Base-by-base conservation (phyloP, 2,797 vertebrate species). In the Myiothlypis chrysogaster region DNA sequence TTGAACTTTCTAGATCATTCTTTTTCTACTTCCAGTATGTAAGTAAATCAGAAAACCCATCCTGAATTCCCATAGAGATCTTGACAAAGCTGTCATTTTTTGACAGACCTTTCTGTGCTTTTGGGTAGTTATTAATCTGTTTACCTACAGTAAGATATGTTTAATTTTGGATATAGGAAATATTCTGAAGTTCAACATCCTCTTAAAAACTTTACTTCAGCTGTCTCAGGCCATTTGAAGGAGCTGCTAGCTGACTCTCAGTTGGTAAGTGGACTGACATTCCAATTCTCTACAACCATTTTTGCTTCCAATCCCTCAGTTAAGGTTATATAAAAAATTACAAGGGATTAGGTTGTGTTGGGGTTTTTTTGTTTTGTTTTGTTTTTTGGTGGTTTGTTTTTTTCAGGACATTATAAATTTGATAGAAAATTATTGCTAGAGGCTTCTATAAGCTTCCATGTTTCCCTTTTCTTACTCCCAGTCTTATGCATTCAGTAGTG, bases 321-420 rank as follows among this genome's bases (percentile, higher is more conserved):
- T 69, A 37, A 46, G 61, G 3, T 49, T 27, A 63, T 22, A 18
- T 1, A 53, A 23, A 50, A 37, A 90, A 59, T 15, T 34, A 34
- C 27, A 71, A 41, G 5, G 3, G 5, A 5, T 53, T 52, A 2
- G 8, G 6, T 37, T 37, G 1, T 2, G 2, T 2, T 13, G 24
- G 37, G 13, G 12, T 39, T 39, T 39, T 39, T 39, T 39, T 39
- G 37, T 13, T 39, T 39, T 39, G 37, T 39, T 39, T 39, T 39
- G 37, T 6, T 39, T 39, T 39, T 46, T 27, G 2, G 1, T 12
- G 37, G 20, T 20, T 14, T 32, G 13, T 30, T 44, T 63, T 53
- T 63, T 79, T 13, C 35, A 41, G 23, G 50, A 23, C 1, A 10
- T 30, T 66, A 34, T 19, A 47, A 35, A 28, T 52, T 44, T 44